A percentile compares a stretch with the other conserved stretches of the same genome.
Conservation (phyloP, 1,140 invertebrate genomes). For the Drosophila eugracilis region DNA sequence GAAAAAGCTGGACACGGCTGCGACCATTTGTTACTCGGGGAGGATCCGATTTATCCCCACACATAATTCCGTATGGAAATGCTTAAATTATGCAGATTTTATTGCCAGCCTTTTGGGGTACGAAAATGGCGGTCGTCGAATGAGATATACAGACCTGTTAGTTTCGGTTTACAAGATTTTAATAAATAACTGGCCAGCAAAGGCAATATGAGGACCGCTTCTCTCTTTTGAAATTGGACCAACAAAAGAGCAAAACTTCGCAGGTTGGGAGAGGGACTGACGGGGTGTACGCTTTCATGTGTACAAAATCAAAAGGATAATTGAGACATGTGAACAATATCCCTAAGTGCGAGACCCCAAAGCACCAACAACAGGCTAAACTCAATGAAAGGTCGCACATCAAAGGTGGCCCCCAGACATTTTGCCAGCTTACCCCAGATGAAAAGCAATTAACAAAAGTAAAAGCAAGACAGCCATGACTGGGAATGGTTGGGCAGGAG, state of each 20-base stretch:
- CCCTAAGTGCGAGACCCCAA: slow-evolving; percentile 64
- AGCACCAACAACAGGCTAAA: slow-evolving; percentile 21
- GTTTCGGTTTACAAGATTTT: slow-evolving; percentile 23
- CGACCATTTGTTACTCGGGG: slow-evolving; percentile 5
- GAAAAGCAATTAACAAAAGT: slow-evolving; percentile 77
- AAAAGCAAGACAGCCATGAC: slow-evolving; percentile 34
- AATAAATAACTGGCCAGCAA: slow-evolving; percentile 33
- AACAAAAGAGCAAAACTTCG: slow-evolving; percentile 58
- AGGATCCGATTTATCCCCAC: slow-evolving; percentile 40
- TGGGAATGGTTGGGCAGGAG: slow-evolving; percentile 6
- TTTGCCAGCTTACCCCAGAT: slow-evolving; percentile 42
- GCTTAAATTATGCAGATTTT: slow-evolving; percentile 45
- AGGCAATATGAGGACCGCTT: slow-evolving; percentile 15
- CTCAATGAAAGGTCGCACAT: slow-evolving; percentile 58
- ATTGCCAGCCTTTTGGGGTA: slow-evolving; percentile 5
- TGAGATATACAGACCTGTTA: neutral
- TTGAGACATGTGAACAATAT: slow-evolving; percentile 83
- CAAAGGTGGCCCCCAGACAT: slow-evolving; percentile 64
- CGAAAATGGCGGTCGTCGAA: neutral
- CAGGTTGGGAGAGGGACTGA: too few relatives aligned
- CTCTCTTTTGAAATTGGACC: slow-evolving; percentile 61
- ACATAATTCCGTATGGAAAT: slow-evolving; percentile 40
- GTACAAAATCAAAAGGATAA: slow-evolving; percentile 71
- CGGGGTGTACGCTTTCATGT: slow-evolving; percentile 45
- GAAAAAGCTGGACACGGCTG: slow-evolving; percentile 40